Evolutionary conservation across 2,113 vertebrate genomes (phyloP).

Genomic region (Nansenia antarctica): DNA sequence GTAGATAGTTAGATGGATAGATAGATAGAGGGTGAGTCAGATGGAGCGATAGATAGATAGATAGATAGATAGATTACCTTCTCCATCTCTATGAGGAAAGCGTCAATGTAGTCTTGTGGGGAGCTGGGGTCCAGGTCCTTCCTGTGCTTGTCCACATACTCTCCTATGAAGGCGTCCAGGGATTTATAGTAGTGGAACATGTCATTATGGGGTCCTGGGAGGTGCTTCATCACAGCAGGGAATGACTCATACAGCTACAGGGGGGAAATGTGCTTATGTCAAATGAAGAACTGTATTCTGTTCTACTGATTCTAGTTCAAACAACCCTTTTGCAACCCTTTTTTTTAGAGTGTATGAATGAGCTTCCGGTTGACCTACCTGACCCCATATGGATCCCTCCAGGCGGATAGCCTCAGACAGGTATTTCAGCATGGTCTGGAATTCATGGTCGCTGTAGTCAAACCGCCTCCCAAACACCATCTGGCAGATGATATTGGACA

Average conservation of each 20-base stretch:
- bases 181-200: slow-evolving; percentile 61
- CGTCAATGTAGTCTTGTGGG: slow-evolving; percentile 81
- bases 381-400: slow-evolving; percentile 71
- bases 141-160: slow-evolving; percentile 75
- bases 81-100: slow-evolving; percentile 79
- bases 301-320: neutral
- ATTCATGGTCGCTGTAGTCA: slow-evolving; percentile 76
- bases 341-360: neutral
- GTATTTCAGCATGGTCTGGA: slow-evolving; percentile 77
- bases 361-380: slow-evolving; percentile 59
- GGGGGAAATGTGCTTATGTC: neutral
- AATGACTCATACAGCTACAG: slow-evolving; percentile 68
- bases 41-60: too few relatives aligned
- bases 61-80: too few relatives aligned
- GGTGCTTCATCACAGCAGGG: slow-evolving; percentile 71
- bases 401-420: slow-evolving; percentile 69
- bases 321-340: neutral
- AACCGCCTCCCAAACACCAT: slow-evolving; percentile 84
- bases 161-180: slow-evolving; percentile 59
- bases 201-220: slow-evolving; percentile 81
- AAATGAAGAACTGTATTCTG: too few relatives aligned
- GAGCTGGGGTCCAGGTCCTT: slow-evolving; percentile 73
- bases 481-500: slow-evolving; percentile 87
- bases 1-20: too few relatives aligned
- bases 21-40: too few relatives aligned